A percentile compares a stretch with the other conserved stretches of the same genome.
These are phyloP conservation scores for Macrosiphum euphorbiae DNA, from an alignment of 2,888 invertebrate genomes.

Conservation along the genomic window DNA sequence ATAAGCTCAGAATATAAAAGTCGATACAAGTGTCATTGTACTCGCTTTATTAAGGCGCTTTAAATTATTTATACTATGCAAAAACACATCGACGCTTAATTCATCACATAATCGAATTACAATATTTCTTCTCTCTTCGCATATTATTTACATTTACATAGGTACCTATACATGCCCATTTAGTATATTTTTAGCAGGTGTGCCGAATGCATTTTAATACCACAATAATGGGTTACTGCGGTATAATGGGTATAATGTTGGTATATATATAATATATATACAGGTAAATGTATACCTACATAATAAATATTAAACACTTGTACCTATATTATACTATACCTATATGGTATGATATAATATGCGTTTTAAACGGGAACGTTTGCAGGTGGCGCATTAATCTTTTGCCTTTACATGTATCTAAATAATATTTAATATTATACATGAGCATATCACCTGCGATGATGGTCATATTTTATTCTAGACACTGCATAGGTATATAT, in stretches of 20 bases:
- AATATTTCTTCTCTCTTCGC: neutral
- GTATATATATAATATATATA: neutral
- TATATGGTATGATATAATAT: neutral
- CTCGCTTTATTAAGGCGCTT: neutral
- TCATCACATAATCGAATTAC: neutral
- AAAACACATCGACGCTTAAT: neutral
- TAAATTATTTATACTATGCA: constrained; percentile 7
- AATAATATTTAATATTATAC: neutral
- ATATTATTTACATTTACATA: neutral
- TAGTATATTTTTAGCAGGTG: constrained; percentile 1
- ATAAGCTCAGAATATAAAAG: neutral
- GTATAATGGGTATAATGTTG: neutral
- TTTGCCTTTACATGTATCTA: neutral
- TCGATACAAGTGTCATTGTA: neutral
- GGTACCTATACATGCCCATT: neutral
- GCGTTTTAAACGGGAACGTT: neutral
- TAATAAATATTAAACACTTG: neutral
- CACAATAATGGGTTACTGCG: neutral
- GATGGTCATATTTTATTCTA: neutral
- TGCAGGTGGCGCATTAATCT: constrained; percentile 12
- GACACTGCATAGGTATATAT: neutral
- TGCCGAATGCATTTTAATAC: neutral
- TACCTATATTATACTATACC: neutral
- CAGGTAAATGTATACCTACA: neutral
- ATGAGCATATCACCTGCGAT: neutral